Evolutionary conservation across 2,888 invertebrate species (phyloP), one percentile per base, ranked within the genome.

Genomic region (Acleris holmiana): DNA sequence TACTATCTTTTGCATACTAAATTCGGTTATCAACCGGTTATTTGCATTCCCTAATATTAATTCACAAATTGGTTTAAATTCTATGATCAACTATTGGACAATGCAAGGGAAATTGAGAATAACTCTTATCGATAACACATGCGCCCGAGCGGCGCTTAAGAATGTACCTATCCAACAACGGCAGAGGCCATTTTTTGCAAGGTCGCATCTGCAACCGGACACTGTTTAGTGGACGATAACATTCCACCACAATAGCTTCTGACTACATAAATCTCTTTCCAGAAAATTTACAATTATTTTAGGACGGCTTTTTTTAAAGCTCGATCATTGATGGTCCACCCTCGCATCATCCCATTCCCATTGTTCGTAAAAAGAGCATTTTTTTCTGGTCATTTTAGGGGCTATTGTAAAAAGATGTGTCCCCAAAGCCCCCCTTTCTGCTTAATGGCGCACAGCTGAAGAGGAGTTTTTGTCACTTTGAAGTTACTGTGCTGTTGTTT

Each of bases 381-480:
- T 92, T 91, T 91, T 91, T 89, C 86, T 87, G 88, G 88, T 88
- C 87, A 88, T 89, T 91, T 87, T 81, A 73, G 84, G 80, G 79
- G 78, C 88, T 70, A 82, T 91, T 91, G 90, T 91, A 88, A 89
- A 89, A 89, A 88, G 86, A 83, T 78, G 83, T 82, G 78, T 81
- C 80, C 79, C 78, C 80, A 86, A 85, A 86, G 84, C 86, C 85
- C 86, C 86, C 85, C 78, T 81, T 82, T 82, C 80, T 74, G 75
- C 73, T 85, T 85, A 88, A 89, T 88, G 80, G 88, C 74, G 76
- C 71, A 77, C 91, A 91, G 91, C 91, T 91, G 90, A 85, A 78
- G 73, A 53, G 59, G 19, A 54, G 51, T 68, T 68, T 68, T 68
- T 68, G 59, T 56, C 44, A 54, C 60, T 64, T 65, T 60, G 21